phyloP scores from a whole-genome alignment of 2,113 vertebrate genomes.

The Hippocampus guttulatus region DNA sequence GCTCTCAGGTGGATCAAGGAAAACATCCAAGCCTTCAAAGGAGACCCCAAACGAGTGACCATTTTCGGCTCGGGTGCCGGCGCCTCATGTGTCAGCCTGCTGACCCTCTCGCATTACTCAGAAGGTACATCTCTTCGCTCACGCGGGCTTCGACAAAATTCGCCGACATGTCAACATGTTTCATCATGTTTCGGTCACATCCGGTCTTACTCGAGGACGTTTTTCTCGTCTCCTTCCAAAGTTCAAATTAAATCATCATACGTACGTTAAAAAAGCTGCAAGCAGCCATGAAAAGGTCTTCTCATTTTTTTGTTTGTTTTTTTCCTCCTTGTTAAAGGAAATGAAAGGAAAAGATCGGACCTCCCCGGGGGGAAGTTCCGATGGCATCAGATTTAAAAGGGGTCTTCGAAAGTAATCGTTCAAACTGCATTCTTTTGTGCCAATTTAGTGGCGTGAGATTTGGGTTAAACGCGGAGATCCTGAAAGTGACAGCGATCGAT shows the following conservation, averaged over 20 bases:
- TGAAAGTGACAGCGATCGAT: not conserved
- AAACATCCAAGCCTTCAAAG: conserved; percentile 92
- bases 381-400: not conserved
- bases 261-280: not conserved
- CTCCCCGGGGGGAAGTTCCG: not conserved
- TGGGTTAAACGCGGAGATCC: not conserved
- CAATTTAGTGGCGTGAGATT: not conserved
- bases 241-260: not conserved
- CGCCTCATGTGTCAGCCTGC: conserved; percentile 91
- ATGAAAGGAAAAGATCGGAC: not conserved
- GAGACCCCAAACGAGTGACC: conserved; percentile 92
- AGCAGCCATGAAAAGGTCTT: not conserved
- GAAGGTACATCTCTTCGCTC: conserved; percentile 77
- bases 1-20: conserved; percentile 95
- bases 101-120: conserved; percentile 95
- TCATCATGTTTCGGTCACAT: not conserved
- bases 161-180: not conserved
- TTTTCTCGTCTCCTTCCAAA: not conserved
- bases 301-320: not conserved
- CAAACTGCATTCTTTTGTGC: not conserved
- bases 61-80: conserved; percentile 96
- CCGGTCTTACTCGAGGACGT: not conserved
- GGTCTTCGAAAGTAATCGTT: too few relatives aligned
- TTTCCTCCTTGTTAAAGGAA: not conserved
- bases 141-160: not conserved